phyloP scores from a whole-genome alignment of 2,797 vertebrate species.

The Tapirus indicus region DNA sequence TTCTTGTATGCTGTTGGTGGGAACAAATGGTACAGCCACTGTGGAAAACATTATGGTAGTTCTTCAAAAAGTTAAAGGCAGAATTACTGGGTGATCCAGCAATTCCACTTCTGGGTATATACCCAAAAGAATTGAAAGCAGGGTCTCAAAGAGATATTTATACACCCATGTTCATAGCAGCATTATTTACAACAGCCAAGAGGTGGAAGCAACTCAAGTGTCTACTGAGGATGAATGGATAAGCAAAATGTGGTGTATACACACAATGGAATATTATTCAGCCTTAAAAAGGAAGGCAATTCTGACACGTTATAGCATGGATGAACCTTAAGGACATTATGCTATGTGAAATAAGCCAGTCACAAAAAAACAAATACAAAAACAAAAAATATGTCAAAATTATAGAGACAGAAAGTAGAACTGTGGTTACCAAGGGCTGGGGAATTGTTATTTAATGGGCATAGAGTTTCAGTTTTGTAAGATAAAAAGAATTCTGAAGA shows the following conservation, averaged over 20 bases:
- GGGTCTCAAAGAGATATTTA: background rate
- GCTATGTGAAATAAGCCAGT: background rate
- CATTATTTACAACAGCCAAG: background rate
- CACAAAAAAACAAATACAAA: too few relatives aligned
- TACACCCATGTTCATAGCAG: background rate
- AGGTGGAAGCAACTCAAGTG: background rate
- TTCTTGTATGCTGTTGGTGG: background rate
- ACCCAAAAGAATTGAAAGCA: background rate
- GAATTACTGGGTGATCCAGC: background rate
- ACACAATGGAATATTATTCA: background rate
- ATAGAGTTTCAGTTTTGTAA: background rate
- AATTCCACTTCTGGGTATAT: background rate
- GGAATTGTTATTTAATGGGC: background rate
- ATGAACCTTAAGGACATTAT: background rate
- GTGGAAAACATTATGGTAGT: background rate
- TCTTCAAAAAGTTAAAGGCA: background rate
- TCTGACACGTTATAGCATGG: background rate
- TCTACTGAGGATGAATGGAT: background rate
- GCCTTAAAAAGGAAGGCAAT: background rate
- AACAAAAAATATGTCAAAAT: too few relatives aligned
- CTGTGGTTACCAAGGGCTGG: background rate
- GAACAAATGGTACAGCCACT: background rate
- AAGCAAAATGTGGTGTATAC: background rate
- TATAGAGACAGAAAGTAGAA: background rate
- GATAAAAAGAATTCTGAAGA: background rate